Conservation (phyloP, 2,888 invertebrate species). For the Cephus runcator region DNA sequence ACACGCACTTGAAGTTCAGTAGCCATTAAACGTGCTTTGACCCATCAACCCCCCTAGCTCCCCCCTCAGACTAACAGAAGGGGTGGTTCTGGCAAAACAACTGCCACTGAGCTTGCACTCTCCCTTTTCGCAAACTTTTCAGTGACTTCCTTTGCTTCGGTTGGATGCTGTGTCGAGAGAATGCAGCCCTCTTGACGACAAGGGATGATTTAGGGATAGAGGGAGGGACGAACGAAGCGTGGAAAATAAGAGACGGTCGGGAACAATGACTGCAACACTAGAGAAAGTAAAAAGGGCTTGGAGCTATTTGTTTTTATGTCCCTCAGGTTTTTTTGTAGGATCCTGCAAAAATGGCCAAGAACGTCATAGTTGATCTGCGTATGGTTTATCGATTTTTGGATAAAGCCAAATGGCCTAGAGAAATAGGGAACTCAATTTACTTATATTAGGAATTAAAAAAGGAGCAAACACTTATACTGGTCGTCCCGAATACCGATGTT, state of each 20-base stretch:
- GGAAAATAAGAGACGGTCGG: not conserved
- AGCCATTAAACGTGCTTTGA: conserved; percentile 32
- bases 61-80: conserved; percentile 13
- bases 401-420: not conserved
- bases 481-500: not conserved
- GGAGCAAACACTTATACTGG: not conserved
- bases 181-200: not conserved
- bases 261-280: not conserved
- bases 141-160: not conserved
- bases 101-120: conserved; percentile 15
- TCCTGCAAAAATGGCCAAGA: not conserved
- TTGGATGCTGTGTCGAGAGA: not conserved
- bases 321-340: not conserved
- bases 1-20: conserved; percentile 35
- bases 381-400: not conserved
- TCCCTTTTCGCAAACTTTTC: not conserved
- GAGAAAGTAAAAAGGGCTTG: not conserved
- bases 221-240: not conserved
- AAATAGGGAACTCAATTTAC: not conserved
- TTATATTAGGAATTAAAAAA: not conserved
- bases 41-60: conserved; percentile 5
- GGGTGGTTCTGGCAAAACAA: conserved; percentile 18
- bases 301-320: not conserved
- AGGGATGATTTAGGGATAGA: not conserved
- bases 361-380: not conserved